Percentiles rank a stretch among this genome's conserved stretches.
Evolutionary conservation across 2,113 vertebrate species (phyloP).

Genomic region (Falcunculus frontatus): DNA sequence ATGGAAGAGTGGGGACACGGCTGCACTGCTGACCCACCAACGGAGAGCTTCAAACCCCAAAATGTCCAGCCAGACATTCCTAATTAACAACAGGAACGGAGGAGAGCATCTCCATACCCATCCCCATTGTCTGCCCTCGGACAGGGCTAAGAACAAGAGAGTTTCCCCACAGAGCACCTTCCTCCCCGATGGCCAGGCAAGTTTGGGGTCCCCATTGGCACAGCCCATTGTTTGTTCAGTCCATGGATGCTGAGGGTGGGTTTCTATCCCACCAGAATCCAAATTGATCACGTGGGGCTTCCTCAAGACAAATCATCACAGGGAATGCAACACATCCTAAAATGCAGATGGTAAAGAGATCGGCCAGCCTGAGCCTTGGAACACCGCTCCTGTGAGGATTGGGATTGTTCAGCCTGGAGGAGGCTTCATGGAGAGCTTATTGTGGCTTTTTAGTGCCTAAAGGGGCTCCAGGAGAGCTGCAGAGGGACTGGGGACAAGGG

Average conservation of each 20-base stretch:
- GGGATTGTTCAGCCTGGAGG: background rate
- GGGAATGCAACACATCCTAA: background rate
- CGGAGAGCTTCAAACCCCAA: fast-evolving
- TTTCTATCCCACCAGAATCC: background rate
- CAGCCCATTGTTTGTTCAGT: background rate
- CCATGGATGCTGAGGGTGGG: background rate
- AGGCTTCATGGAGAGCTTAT: background rate
- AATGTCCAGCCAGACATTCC: background rate
- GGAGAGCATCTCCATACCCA: background rate
- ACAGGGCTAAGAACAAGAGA: background rate
- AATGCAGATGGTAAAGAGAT: background rate
- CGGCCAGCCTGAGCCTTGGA: background rate
- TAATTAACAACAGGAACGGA: background rate
- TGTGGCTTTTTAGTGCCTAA: background rate
- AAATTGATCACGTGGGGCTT: background rate
- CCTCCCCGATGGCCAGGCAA: background rate
- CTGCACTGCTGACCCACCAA: background rate
- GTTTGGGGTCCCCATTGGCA: background rate
- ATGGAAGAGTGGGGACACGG: background rate
- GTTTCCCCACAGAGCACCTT: background rate
- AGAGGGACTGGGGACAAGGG: background rate
- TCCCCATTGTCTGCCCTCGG: fast-evolving
- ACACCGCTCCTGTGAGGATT: fast-evolving
- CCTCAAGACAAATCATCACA: background rate
- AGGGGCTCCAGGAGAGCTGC: background rate